Conservation (phyloP, 2,797 vertebrate genomes). For the Gadopsis bispinosus region DNA sequence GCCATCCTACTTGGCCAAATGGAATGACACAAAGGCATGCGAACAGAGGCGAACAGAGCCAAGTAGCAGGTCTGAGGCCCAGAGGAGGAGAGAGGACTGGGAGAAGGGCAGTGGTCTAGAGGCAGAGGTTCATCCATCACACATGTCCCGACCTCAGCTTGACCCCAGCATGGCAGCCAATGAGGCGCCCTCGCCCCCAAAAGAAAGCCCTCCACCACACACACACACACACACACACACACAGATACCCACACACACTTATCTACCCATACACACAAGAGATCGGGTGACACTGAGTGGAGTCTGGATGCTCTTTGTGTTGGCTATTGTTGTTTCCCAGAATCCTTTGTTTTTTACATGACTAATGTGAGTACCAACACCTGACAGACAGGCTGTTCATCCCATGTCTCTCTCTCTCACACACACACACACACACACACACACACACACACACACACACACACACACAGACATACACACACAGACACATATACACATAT, state of each 20-base stretch:
- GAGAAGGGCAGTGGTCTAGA: conserved; percentile 66
- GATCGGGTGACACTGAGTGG: conserved; percentile 73
- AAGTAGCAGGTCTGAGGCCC: conserved; percentile 68
- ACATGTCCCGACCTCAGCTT: conserved; percentile 77
- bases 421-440: conserved; percentile 14
- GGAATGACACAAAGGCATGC: conserved; percentile 56
- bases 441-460: conserved; percentile 12
- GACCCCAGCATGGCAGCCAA: conserved; percentile 83
- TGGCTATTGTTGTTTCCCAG: conserved; percentile 68
- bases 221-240: conserved; percentile 24
- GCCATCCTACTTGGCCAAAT: conserved; percentile 42
- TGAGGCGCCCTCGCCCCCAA: conserved; percentile 77
- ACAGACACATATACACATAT: conserved; percentile 11
- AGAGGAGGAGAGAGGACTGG: conserved; percentile 61
- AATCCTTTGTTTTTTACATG: conserved; percentile 77
- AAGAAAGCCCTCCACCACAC: conserved; percentile 55
- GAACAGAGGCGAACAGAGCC: conserved; percentile 60
- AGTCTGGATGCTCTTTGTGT: conserved; percentile 80
- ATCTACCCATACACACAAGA: conserved; percentile 42
- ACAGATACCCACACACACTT: conserved; percentile 32
- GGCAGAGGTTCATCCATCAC: conserved; percentile 86
- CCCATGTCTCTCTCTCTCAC: conserved; percentile 23
- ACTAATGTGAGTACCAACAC: conserved; percentile 81
- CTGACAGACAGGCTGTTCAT: conserved; percentile 76
- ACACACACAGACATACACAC: background rate